These are phyloP conservation scores for Athrips mouffetella DNA, from an alignment of 2,888 invertebrate genomes.

Conservation along the genomic window DNA sequence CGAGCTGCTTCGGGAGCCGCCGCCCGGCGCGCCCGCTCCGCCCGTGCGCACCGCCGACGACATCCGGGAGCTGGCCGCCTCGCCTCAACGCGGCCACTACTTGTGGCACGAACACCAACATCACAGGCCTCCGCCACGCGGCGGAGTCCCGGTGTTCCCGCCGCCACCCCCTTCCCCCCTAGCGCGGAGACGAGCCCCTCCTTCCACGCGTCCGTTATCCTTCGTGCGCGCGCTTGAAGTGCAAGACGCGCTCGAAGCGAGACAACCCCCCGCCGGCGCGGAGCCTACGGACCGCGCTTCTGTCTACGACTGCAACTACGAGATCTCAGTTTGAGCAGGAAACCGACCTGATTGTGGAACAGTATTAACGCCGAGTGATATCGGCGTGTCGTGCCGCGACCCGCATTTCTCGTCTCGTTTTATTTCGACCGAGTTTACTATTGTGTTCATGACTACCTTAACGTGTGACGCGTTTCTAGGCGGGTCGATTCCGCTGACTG, in stretches of 20 bases:
- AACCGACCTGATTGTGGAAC: constrained; percentile 4
- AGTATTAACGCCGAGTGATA: constrained; percentile 11
- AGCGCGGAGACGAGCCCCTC: constrained; percentile 80
- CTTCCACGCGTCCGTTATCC: constrained; percentile 86
- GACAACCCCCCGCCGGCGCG: constrained; percentile 63
- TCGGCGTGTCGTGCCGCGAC: constrained; percentile 11
- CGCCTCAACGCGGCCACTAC: constrained; percentile 81
- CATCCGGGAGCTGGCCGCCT: constrained; percentile 88
- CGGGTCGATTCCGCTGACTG: background rate
- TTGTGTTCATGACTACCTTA: constrained; percentile 26
- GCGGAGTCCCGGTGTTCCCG: constrained; percentile 35
- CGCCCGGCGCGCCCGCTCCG: constrained; percentile 42
- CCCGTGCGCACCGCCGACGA: constrained; percentile 44
- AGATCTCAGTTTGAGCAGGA: constrained; percentile 90
- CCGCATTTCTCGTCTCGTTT: constrained; percentile 13
- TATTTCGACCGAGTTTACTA: constrained; percentile 17
- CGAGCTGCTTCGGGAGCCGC: constrained; percentile 86
- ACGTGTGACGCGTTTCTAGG: constrained; percentile 13
- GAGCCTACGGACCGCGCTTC: constrained; percentile 88
- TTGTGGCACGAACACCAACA: constrained; percentile 85
- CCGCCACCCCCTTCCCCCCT: constrained; percentile 52
- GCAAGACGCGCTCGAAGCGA: constrained; percentile 92
- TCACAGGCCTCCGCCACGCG: constrained; percentile 72
- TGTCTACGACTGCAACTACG: constrained; percentile 96
- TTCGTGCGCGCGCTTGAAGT: constrained; percentile 94